Evolutionary conservation across 1,140 invertebrate genomes (phyloP), one percentile per base, ranked within the genome.

Genomic region (Armadillidium nasatum): DNA sequence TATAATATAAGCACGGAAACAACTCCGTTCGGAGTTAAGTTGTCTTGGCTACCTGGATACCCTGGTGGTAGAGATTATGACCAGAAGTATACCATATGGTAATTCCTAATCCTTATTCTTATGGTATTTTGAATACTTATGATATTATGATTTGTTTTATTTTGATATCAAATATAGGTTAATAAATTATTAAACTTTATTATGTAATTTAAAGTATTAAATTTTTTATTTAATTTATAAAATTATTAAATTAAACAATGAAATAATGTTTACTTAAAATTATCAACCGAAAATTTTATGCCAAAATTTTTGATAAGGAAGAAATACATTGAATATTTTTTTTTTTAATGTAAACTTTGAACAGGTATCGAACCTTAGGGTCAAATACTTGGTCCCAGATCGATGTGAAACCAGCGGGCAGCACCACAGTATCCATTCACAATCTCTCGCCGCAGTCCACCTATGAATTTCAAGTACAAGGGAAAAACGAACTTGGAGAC

Each of bases 401-500:
- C 80, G 93, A 93, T 22, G 94, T 96, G n/a, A 94, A 93, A 66
- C 94, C 94, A 15, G 90, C 93, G 67, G 93, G 94, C 75, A 93
- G 91, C 82, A 97, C 93, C 1, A 88, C 90, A 85, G 92, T 96
- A 73, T 95, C 94, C 76, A 93, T 99, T 83, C 95, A 95, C 84
- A 91, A 92, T 71, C 87, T 98, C 71, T 90, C 91, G 79, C 94
- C 94, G 4, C 93, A 93, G 72, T 96, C 94, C 7, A 90, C 91
- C 33, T 98, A 98, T 86, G 95, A 98, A 85, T 98, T 99, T 86
- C 94, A 96, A 87, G 94, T 99, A 68, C 90, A 97, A 79, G 94
- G 96, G 45, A 93, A 95, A 83, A 98, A 98, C 85, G 90, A 91
- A 4, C 88, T 96, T 44, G 96, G 96, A 68, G 94, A 97, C 83